These are phyloP conservation scores for Cottus gobio DNA, from an alignment of 2,113 vertebrate species.

Conservation along the genomic window DNA sequence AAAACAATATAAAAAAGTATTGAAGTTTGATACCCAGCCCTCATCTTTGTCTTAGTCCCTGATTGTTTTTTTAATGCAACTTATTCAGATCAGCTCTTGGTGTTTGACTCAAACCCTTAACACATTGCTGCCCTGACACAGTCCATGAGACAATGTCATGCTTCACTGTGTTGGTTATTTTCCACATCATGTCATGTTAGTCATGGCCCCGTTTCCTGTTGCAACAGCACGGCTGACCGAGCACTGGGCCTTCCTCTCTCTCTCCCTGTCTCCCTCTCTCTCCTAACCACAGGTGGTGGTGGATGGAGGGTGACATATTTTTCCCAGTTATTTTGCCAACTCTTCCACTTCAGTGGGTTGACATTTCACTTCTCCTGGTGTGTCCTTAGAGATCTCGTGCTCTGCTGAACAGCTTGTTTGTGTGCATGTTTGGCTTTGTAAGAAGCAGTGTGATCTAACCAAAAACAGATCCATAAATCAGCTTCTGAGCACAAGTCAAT, in stretches of 20 bases:
- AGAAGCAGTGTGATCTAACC: constrained; percentile 25
- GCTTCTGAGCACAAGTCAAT: neutral
- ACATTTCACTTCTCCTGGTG: constrained; percentile 18
- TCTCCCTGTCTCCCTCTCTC: neutral
- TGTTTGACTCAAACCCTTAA: neutral
- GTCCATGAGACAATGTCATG: constrained; percentile 22
- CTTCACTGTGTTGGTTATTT: constrained; percentile 53
- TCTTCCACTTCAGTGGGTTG: constrained; percentile 36
- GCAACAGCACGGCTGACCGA: constrained; percentile 30
- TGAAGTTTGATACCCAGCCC: neutral
- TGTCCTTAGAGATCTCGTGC: constrained; percentile 4
- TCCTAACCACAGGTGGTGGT: constrained; percentile 27
- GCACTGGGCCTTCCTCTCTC: constrained; percentile 3
- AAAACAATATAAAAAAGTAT: neutral
- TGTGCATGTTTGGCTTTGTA: neutral
- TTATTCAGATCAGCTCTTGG: neutral
- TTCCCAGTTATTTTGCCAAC: constrained; percentile 35
- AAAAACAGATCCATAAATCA: constrained; percentile 35
- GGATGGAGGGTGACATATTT: constrained; percentile 51
- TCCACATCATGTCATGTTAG: constrained; percentile 67
- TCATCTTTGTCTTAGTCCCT: no score
- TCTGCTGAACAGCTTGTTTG: constrained; percentile 22
- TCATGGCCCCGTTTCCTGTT: constrained; percentile 67
- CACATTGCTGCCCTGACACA: constrained; percentile 2
- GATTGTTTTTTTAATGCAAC: neutral